Evolutionary conservation across 2,797 vertebrate genomes (phyloP), one percentile per base, ranked within the genome.

Genomic region (Pampus argenteus): DNA sequence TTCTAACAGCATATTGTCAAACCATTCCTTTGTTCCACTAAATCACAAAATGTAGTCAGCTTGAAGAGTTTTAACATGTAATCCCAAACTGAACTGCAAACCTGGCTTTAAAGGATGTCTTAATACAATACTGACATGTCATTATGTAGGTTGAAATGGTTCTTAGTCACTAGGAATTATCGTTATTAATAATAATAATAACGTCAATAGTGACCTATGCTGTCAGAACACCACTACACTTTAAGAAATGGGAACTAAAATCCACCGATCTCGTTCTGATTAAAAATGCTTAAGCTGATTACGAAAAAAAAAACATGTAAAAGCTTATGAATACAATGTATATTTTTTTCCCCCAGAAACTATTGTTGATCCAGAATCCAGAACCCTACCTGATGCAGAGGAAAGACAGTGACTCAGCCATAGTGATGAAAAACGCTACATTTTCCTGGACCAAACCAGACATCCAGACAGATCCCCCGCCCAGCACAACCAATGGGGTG

Each of bases 381-480:
- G 90, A 94, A 7, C 61, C 89, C 1, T 97, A 96, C 81, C 67
- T 97, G 84, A 79, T 40, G 6, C 90, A 89, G n/a, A 83, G 68
- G 48, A 84, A 88, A 63, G 83, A 90, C 55, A 81, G 83, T 45
- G 76, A 66, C 20, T 90, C 81, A 3, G 94, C 95, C 9, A 74
- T 96, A 50, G 82, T 92, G 56, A 88, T 96, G 91, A 85, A 88
- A 70, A 94, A 94, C 11, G 96, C 95, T 2, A 94, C 95, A 1
- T 78, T 96, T 42, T 93, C 91, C 11, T 96, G 96, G 95, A 83
- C 78, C 26, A 74, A 31, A 42, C 51, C 76, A 6, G 14, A 73
- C 8, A 75, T 56, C 2, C 25, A 28, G 9, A 23, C 67, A 9
- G 50, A 25, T 3, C 6, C 38, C 2, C 1, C 18, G 3, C 15